Conservation (phyloP, 2,113 vertebrate species). For the Pterophyllum scalare region DNA sequence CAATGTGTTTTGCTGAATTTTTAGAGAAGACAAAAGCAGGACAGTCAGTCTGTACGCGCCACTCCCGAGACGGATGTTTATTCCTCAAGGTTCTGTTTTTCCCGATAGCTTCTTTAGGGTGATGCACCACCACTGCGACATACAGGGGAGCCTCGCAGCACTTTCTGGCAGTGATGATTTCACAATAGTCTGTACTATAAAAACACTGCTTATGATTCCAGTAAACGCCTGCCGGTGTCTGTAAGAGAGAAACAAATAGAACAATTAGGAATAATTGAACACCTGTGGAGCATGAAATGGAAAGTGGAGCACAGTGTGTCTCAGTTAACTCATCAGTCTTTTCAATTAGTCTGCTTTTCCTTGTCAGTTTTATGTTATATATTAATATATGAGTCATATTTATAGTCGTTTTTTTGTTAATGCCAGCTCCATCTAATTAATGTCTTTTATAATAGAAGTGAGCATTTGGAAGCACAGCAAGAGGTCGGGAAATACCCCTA, state of each 20-base stretch:
- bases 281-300: neutral
- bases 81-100: slow-evolving; percentile 20
- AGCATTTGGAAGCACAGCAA: neutral
- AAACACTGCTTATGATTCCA: slow-evolving; percentile 10
- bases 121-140: slow-evolving; percentile 4
- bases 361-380: neutral
- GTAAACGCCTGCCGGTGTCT: slow-evolving; percentile 35
- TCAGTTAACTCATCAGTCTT: neutral
- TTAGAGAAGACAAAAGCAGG: neutral
- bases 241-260: slow-evolving; percentile 30
- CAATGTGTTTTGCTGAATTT: slow-evolving; percentile 10
- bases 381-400: neutral
- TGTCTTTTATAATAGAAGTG: neutral
- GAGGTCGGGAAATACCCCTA: neutral
- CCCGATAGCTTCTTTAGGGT: slow-evolving; percentile 23
- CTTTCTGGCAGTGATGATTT: neutral
- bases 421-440: neutral
- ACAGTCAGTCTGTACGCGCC: neutral
- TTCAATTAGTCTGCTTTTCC: neutral
- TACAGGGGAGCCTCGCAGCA: slow-evolving; percentile 18
- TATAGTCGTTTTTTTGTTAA: too few species aligned
- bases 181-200: neutral
- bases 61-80: slow-evolving; percentile 21
- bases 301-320: neutral
- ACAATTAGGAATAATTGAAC: slow-evolving; percentile 21